Evolutionary conservation across 2,797 vertebrate species (phyloP).

Genomic region (Epinephelus awoara): DNA sequence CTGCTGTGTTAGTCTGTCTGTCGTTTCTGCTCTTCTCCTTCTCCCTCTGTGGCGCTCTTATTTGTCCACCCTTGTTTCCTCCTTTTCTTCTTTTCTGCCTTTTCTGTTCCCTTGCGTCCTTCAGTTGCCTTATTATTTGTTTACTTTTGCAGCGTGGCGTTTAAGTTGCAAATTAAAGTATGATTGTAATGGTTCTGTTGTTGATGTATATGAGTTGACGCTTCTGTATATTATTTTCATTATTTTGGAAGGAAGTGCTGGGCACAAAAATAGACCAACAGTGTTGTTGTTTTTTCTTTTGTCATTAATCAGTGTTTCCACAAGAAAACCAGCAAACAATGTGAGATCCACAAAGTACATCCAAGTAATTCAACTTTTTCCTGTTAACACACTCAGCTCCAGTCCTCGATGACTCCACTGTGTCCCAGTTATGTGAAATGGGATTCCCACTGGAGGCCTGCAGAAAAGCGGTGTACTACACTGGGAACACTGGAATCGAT

Average conservation of each 20-base stretch:
- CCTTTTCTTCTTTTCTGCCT: slow-evolving; percentile 61
- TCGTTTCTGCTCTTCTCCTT: slow-evolving; percentile 76
- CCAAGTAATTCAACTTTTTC: slow-evolving; percentile 57
- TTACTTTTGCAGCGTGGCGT: slow-evolving; percentile 23
- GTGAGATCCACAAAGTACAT: neutral
- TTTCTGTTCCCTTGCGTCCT: slow-evolving; percentile 63
- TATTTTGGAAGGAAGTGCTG: neutral
- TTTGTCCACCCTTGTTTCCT: slow-evolving; percentile 51
- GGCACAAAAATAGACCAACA: neutral
- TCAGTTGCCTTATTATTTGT: slow-evolving; percentile 62
- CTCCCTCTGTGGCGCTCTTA: slow-evolving; percentile 41
- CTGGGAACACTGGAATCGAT: slow-evolving; percentile 96
- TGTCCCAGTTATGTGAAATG: slow-evolving; percentile 98
- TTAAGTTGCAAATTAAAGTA: neutral
- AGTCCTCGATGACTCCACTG: slow-evolving; percentile 95
- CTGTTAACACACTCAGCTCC: slow-evolving; percentile 86
- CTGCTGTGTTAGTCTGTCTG: slow-evolving; percentile 99
- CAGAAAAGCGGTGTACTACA: slow-evolving; percentile 98
- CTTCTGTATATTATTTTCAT: slow-evolving; percentile 13
- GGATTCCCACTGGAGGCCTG: slow-evolving; percentile 98
- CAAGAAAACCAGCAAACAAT: neutral
- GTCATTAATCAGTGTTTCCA: neutral
- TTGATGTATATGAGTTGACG: neutral
- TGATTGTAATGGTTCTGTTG: neutral
- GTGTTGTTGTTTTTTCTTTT: neutral